These are phyloP conservation scores for Halocynthia roretzi DNA, from an alignment of 23 tunicate genomes.

Conservation along the genomic window DNA sequence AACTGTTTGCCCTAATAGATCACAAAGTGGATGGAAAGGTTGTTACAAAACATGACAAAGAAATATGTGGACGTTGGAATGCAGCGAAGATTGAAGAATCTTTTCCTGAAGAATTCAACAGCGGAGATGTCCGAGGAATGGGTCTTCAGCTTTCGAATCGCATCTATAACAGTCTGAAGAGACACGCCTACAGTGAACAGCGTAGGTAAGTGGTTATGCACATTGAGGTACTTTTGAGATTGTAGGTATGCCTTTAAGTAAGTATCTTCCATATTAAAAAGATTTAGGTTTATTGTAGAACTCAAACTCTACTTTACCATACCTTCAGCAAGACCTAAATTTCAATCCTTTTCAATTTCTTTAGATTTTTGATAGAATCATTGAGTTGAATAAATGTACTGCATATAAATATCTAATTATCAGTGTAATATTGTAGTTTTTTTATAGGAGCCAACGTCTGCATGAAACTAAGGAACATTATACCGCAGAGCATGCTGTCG, in stretches of 20 bases:
- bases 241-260: not conserved
- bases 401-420: not conserved
- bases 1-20: not conserved
- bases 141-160: conserved; percentile 61
- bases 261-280: too few species aligned
- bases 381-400: too few species aligned
- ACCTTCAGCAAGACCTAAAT: too few species aligned
- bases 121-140: conserved; percentile 88
- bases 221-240: not conserved
- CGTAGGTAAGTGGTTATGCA: conserved; percentile 21
- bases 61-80: conserved; percentile 78
- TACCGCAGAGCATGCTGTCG: conserved; percentile 92
- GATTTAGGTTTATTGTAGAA: too few species aligned
- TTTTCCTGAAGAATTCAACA: conserved; percentile 58
- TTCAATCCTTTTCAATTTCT: not conserved
- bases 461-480: conserved; percentile 82
- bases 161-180: conserved; percentile 65
- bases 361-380: not conserved
- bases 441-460: conserved; percentile 48
- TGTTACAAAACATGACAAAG: conserved; percentile 79
- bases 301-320: too few species aligned
- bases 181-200: conserved; percentile 66
- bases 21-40: not conserved
- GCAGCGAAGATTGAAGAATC: conserved; percentile 65
- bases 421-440: not conserved